These are phyloP conservation scores for Caenorhabditis inopinata DNA, from an alignment of 1,140 invertebrate species.

Conservation along the genomic window DNA sequence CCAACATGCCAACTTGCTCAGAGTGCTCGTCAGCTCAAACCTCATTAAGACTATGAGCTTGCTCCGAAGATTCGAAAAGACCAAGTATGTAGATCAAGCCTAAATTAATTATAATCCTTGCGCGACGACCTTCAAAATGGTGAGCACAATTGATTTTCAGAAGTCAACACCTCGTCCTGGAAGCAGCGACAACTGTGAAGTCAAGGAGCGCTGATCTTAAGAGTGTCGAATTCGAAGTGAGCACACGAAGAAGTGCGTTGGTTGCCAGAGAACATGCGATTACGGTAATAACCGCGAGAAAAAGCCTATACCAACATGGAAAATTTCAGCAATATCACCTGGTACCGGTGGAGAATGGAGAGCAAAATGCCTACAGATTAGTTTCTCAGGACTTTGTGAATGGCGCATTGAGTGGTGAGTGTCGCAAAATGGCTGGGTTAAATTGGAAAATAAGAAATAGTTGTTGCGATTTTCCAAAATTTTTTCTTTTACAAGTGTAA, in stretches of 20 bases:
- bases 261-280: not conserved
- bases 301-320: not conserved
- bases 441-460: no score
- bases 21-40: not conserved
- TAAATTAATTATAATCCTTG: not conserved
- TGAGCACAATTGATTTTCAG: not conserved
- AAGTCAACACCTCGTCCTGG: not conserved
- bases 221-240: conserved; percentile 10
- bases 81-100: not conserved
- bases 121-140: no score
- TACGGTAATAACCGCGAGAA: no score
- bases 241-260: not conserved
- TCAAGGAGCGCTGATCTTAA: not conserved
- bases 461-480: no score
- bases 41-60: conserved; percentile 23
- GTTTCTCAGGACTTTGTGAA: conserved; percentile 4
- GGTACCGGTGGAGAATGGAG: not conserved
- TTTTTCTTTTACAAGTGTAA: no score
- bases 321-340: not conserved
- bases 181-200: not conserved
- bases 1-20: conserved; percentile 21
- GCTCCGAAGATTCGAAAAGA: conserved; percentile 7
- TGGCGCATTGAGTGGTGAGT: not conserved
- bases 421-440: not conserved
- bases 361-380: not conserved